A percentile compares a stretch with the other conserved stretches of the same genome.
Conservation (phyloP, 1,140 invertebrate species). For the Streblospio benedicti region DNA sequence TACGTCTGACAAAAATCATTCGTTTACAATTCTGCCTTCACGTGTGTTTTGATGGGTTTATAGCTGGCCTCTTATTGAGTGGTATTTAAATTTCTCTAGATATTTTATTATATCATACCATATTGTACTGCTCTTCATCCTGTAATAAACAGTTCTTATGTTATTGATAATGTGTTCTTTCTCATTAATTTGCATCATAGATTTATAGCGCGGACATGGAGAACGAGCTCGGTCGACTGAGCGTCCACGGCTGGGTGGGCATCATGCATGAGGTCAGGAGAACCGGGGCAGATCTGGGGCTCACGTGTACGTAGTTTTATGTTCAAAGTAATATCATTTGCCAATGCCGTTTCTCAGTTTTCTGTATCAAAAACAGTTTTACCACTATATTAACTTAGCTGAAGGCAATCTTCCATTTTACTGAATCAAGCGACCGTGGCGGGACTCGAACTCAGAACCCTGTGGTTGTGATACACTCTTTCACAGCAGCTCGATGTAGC, state of each 20-base stretch:
- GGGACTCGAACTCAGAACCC: too few species aligned
- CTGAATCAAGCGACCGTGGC: too few species aligned
- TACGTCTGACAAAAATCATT: too few species aligned
- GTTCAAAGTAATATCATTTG: background rate
- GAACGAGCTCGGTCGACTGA: slow-evolving; percentile 10
- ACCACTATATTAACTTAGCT: too few species aligned
- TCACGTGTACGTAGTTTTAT: slow-evolving; percentile 10
- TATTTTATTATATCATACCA: too few species aligned
- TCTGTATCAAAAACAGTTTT: background rate
- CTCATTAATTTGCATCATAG: background rate
- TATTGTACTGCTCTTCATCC: background rate
- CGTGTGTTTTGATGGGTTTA: too few species aligned
- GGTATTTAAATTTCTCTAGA: too few species aligned
- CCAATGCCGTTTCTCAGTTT: background rate
- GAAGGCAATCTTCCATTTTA: too few species aligned
- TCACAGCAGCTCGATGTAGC: too few species aligned
- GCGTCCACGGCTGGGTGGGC: slow-evolving; percentile 14
- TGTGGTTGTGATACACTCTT: too few species aligned
- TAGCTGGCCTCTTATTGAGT: too few species aligned
- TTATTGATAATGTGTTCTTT: background rate
- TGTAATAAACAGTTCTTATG: background rate
- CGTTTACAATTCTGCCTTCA: background rate
- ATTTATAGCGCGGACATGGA: slow-evolving; percentile 13
- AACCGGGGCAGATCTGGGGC: slow-evolving; percentile 7
- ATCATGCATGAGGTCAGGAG: slow-evolving; percentile 18